Evolutionary conservation across 2,888 invertebrate species (phyloP), one percentile per base, ranked within the genome.

Genomic region (Caenorhabditis angaria): DNA sequence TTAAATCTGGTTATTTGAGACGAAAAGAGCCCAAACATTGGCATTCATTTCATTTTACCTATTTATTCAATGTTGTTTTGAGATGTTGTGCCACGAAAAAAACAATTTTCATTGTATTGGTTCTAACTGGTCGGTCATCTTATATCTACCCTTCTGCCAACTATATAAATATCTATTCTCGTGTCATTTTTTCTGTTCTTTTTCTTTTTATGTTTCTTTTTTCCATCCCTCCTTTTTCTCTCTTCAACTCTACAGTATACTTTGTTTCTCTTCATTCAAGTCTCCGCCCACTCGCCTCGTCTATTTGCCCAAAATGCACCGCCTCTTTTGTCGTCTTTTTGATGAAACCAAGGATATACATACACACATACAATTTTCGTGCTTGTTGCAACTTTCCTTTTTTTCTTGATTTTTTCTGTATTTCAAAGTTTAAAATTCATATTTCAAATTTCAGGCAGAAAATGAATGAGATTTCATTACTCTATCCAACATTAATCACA

Each of bases 381-480:
- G 22, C 32, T 32, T 32, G 20, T 56, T 32, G 20, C 27, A 28
- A 14, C 18, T 27, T 56, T 56, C 32, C 20, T 28, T 28, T 32
- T 28, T 2, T 32, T 56, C 12, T 32, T 54, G 54, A 18, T 25
- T 24, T 6, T 18, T 56, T 14, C 32, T 56, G 32, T 22, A 28
- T 54, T 14, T n/a, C n/a, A n/a, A n/a, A n/a, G n/a, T n/a, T n/a
- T n/a, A n/a, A n/a, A n/a, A n/a, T n/a, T n/a, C n/a, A n/a, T n/a
- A n/a, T n/a, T 51, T 51, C 10, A 14, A 12, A 18, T 51, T 51
- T 51, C 28, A 54, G 28, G 54, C 4, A 25, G 27, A 27, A 25
- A 8, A 76, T 76, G 75, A 71, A 57, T 35, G 74, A 74, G 18
- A 56, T 70, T 51, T 64, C 75, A 22, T 59, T 71, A 35, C 22